Conservation (phyloP, 1,140 invertebrate genomes). For the Diabrotica undecimpunctata region DNA sequence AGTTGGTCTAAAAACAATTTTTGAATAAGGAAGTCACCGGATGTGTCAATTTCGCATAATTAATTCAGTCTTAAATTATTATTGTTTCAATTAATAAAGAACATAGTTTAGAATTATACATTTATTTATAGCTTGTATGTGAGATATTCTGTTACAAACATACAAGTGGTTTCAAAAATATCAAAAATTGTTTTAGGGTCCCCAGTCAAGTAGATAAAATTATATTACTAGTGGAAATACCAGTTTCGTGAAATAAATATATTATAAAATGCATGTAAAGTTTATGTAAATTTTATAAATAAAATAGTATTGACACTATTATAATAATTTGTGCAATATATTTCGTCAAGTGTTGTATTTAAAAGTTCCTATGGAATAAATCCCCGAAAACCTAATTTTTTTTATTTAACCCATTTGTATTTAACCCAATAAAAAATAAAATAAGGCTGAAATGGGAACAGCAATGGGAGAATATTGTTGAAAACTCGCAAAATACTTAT, state of each 20-base stretch:
- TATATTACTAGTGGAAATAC: background rate
- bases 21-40: too few relatives aligned
- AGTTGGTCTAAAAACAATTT: too few relatives aligned
- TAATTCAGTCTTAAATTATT: too few relatives aligned
- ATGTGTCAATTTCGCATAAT: too few relatives aligned
- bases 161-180: background rate
- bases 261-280: conserved; percentile 9
- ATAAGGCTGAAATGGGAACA: too few relatives aligned
- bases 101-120: background rate
- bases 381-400: too few relatives aligned
- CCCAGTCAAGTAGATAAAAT: background rate
- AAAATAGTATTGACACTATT: conserved; percentile 6
- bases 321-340: conserved; percentile 9
- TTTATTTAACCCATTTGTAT: too few relatives aligned
- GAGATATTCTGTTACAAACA: background rate
- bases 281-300: conserved; percentile 21
- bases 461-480: too few relatives aligned
- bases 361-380: too few relatives aligned
- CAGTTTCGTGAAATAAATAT: conserved; percentile 1
- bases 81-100: background rate
- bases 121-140: background rate
- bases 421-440: too few relatives aligned
- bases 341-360: background rate
- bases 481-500: too few relatives aligned
- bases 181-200: background rate